Evolutionary conservation across 2,113 vertebrate species (phyloP).

Genomic region (Ciconia stormi): DNA sequence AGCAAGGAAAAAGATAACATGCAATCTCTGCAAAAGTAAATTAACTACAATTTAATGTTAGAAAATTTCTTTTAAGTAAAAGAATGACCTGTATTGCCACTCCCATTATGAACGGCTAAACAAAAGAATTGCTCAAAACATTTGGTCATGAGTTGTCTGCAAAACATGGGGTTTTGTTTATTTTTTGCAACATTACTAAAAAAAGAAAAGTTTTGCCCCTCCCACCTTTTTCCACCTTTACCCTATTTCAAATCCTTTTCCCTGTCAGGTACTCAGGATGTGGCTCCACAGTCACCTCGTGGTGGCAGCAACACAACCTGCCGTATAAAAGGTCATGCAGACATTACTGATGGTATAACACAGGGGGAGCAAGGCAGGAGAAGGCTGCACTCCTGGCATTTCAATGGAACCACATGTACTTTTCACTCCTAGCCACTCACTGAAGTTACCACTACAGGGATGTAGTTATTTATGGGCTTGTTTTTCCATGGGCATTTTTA

Average conservation of each 20-base stretch:
- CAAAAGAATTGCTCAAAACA: background rate
- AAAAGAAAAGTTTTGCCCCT: background rate
- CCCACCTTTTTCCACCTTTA: background rate
- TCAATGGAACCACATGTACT: background rate
- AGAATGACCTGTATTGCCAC: background rate
- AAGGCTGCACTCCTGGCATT: background rate
- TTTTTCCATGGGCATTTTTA: background rate
- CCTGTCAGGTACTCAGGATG: background rate
- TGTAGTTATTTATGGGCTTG: background rate
- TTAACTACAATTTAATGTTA: background rate
- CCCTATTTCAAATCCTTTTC: background rate
- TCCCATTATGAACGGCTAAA: background rate
- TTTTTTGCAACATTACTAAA: background rate
- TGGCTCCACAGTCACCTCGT: background rate
- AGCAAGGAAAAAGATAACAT: background rate
- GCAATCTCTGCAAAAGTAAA: background rate
- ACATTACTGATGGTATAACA: fast-evolving
- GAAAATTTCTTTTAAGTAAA: background rate
- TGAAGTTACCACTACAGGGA: background rate
- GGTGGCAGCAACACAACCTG: background rate
- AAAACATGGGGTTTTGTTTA: background rate
- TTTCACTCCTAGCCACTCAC: background rate
- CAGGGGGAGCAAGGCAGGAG: background rate
- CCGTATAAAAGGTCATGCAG: background rate
- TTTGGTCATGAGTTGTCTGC: background rate